Conservation (phyloP, 2,888 invertebrate species). For the Criorhina ranunculi region DNA sequence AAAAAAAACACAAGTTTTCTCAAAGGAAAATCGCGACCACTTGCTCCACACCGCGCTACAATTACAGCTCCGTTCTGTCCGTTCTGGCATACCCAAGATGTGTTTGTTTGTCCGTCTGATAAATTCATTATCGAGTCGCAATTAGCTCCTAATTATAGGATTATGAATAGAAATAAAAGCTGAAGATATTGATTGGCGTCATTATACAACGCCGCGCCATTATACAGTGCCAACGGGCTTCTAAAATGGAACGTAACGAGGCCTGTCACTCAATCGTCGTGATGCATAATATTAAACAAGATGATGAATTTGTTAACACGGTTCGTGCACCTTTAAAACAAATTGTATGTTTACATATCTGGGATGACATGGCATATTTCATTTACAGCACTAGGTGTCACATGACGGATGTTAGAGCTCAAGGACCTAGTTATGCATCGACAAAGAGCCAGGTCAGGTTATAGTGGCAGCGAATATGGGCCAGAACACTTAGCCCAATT, state of each 20-base stretch:
- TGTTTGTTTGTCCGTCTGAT: conserved; percentile 25
- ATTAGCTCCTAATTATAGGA: conserved; percentile 62
- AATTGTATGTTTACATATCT: conserved; percentile 28
- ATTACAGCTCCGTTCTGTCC: conserved; percentile 10
- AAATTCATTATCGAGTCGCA: conserved; percentile 35
- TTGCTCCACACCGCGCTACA: conserved; percentile 3
- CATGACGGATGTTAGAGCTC: no score
- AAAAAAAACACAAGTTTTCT: background rate
- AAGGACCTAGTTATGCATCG: no score
- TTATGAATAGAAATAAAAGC: conserved; percentile 21
- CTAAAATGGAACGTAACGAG: conserved; percentile 2
- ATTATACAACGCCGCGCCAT: conserved; percentile 37
- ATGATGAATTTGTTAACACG: conserved; percentile 23
- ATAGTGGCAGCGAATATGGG: no score
- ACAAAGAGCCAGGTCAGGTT: no score
- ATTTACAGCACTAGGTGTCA: background rate
- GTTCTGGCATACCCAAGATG: background rate
- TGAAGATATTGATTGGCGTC: conserved; percentile 44
- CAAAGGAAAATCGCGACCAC: conserved; percentile 18
- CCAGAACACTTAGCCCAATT: no score
- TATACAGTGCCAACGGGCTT: conserved; percentile 33
- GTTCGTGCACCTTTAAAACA: conserved; percentile 17
- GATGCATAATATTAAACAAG: conserved; percentile 3
- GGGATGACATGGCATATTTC: background rate
- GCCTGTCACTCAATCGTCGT: conserved; percentile 27